A percentile compares a stretch with the other conserved stretches of the same genome.
Conservation (phyloP, 2,888 invertebrate species). For the Drosophila pseudotakahashii region DNA sequence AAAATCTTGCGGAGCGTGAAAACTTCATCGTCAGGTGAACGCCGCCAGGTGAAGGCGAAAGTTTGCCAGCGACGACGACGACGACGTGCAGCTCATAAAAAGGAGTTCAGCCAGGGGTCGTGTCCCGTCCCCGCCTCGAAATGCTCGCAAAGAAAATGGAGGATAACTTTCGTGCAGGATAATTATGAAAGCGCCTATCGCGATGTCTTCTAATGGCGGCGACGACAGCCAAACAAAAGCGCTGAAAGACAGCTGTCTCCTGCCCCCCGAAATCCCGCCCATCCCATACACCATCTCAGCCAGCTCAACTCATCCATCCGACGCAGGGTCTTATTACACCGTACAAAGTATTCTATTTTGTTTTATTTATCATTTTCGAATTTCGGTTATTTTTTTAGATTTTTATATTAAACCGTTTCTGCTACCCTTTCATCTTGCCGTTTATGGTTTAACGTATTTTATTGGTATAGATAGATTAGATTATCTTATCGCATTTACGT, state of each 20-base stretch:
- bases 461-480: too few species aligned
- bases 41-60: constrained; percentile 51
- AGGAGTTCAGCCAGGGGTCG: constrained; percentile 40
- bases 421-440: too few species aligned
- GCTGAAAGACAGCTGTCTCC: constrained; percentile 62
- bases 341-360: too few species aligned
- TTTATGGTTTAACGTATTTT: too few species aligned
- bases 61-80: constrained; percentile 42
- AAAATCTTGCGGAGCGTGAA: constrained; percentile 24
- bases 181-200: constrained; percentile 71
- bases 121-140: not conserved
- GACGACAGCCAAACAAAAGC: constrained; percentile 75
- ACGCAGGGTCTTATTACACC: constrained; percentile 10
- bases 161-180: constrained; percentile 55
- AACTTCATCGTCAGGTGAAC: constrained; percentile 33
- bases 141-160: not conserved
- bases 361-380: too few species aligned
- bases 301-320: constrained; percentile 11
- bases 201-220: constrained; percentile 55
- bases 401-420: too few species aligned
- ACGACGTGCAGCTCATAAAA: constrained; percentile 71
- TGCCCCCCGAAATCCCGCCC: constrained; percentile 8
- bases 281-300: not conserved
- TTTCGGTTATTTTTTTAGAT: too few species aligned
- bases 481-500: too few species aligned